A percentile compares a stretch with the other conserved stretches of the same genome.
Evolutionary conservation across 2,888 invertebrate genomes (phyloP).

Genomic region (Trichogramma dendrolimi): DNA sequence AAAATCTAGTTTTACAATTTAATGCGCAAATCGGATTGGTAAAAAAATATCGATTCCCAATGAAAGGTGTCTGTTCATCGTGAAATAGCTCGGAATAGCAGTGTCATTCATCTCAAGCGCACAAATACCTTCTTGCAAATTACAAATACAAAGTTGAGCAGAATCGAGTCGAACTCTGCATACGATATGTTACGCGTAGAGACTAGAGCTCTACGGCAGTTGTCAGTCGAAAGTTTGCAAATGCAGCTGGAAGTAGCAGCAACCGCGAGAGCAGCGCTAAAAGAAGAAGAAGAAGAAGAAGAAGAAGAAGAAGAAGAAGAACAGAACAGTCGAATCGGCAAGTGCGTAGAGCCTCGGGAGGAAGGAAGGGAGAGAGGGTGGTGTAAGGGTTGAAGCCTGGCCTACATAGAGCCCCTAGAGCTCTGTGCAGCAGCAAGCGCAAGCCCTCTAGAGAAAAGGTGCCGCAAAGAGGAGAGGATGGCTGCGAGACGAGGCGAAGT

Average conservation of each 20-base stretch:
- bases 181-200: slow-evolving; percentile 4
- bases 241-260: slow-evolving; percentile 19
- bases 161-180: slow-evolving; percentile 16
- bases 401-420: too few relatives aligned
- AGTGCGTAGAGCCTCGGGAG: slow-evolving; percentile 38
- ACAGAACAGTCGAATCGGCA: slow-evolving; percentile 25
- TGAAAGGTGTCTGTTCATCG: too few relatives aligned
- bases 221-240: slow-evolving; percentile 20
- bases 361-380: neutral
- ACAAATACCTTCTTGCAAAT: neutral
- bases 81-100: too few relatives aligned
- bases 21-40: too few relatives aligned
- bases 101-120: too few relatives aligned
- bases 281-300: slow-evolving; percentile 11
- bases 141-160: slow-evolving; percentile 19
- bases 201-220: slow-evolving; percentile 18
- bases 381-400: neutral
- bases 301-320: neutral
- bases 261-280: slow-evolving; percentile 23
- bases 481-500: slow-evolving; percentile 30
- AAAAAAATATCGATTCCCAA: too few relatives aligned
- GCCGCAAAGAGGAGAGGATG: slow-evolving; percentile 23
- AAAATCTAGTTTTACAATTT: too few relatives aligned
- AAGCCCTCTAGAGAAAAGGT: slow-evolving; percentile 12
- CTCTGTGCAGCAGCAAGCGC: neutral